phyloP scores from a whole-genome alignment of 2,113 vertebrate species.

The Misgurnus anguillicaudatus region DNA sequence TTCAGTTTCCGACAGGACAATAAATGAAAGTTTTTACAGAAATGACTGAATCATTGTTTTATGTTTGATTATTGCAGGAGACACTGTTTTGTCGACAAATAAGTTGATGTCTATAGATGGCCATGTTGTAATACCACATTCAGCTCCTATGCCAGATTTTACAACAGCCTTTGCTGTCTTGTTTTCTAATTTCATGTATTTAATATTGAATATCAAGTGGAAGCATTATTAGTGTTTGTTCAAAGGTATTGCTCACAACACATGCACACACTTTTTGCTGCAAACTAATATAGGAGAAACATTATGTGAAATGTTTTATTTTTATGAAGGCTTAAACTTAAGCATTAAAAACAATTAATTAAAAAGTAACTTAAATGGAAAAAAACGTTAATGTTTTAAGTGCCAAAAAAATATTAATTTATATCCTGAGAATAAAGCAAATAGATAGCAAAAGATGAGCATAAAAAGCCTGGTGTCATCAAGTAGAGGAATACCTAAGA shows the following conservation, averaged over 20 bases:
- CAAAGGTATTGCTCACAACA: conserved; percentile 5
- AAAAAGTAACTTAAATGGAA: too few species aligned
- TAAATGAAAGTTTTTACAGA: background rate
- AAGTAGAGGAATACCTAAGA: too few species aligned
- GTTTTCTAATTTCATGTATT: background rate
- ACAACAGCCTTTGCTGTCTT: too few species aligned
- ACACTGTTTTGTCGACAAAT: background rate
- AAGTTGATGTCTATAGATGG: background rate
- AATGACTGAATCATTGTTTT: background rate
- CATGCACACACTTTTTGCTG: background rate
- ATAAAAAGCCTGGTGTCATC: too few species aligned
- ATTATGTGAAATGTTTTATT: conserved; percentile 2
- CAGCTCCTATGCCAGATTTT: conserved; percentile 7
- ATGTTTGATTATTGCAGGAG: background rate
- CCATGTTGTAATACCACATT: conserved; percentile 2
- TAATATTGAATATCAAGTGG: background rate
- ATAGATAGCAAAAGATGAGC: too few species aligned
- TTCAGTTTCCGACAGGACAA: background rate
- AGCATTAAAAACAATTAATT: background rate
- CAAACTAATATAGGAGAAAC: too few species aligned
- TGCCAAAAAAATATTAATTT: too few species aligned
- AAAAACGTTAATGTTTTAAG: too few species aligned
- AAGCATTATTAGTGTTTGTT: conserved; percentile 1
- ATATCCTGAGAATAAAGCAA: too few species aligned
- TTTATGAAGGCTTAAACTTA: background rate